phyloP scores from a whole-genome alignment of 53 echinoderm and acorn worm species.

The Mesocentrotus franciscanus region DNA sequence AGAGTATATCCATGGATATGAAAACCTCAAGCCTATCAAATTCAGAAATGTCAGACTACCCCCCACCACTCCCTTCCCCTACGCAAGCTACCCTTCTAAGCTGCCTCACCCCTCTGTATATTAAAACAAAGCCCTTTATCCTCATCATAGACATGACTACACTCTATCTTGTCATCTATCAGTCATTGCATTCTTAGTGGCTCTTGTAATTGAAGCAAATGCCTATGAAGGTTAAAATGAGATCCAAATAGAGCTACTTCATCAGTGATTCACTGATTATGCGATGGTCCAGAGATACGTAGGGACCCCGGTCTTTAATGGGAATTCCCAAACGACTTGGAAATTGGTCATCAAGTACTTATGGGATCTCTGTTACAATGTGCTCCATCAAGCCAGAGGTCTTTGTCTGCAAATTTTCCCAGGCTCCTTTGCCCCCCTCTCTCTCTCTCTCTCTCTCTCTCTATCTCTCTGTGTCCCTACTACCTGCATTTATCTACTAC shows the following conservation, averaged over 20 bases:
- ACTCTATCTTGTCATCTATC: background rate
- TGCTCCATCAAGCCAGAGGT: background rate
- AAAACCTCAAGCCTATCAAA: no score
- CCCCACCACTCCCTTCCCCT: background rate
- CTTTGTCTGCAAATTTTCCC: background rate
- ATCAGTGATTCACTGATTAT: conserved; percentile 14
- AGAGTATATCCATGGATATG: no score
- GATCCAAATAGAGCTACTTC: background rate
- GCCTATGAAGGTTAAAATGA: conserved; percentile 17
- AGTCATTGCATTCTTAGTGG: background rate
- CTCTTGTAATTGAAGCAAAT: background rate
- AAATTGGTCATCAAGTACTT: conserved; percentile 48
- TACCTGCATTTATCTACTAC: background rate
- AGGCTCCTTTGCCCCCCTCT: background rate
- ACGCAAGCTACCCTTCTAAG: background rate
- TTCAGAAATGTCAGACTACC: no score
- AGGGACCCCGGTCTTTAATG: background rate
- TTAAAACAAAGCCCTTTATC: background rate
- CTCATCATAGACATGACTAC: background rate
- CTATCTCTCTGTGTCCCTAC: background rate
- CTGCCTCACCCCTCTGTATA: background rate
- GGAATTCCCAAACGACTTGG: conserved; percentile 32
- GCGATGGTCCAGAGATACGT: background rate
- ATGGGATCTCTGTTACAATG: background rate
- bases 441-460: background rate